Evolutionary conservation across 2,888 invertebrate species (phyloP).

Genomic region (Tanytarsus gracilentus): DNA sequence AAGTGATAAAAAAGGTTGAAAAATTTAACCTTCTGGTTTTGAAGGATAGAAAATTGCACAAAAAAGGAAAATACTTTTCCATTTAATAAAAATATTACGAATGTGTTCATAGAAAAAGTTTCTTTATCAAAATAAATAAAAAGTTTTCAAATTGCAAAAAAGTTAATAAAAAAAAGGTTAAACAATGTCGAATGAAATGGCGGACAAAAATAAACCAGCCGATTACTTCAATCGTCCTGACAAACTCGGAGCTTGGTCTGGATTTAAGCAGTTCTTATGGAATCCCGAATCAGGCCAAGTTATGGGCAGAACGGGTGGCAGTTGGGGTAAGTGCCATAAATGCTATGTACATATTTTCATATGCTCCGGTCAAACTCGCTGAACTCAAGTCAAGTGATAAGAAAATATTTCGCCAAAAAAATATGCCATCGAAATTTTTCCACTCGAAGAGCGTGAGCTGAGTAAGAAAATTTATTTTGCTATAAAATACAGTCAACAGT

Average conservation of each 20-base stretch:
- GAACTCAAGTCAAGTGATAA: no score
- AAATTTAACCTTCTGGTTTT: neutral
- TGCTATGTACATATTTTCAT: neutral
- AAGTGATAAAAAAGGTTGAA: no score
- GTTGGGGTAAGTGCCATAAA: constrained; percentile 75
- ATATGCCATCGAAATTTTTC: no score
- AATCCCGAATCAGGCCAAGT: constrained; percentile 88
- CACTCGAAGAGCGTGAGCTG: neutral
- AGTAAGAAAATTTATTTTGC: no score
- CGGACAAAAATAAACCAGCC: constrained; percentile 61
- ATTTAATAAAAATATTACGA: no score
- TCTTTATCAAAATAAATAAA: no score
- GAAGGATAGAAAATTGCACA: neutral
- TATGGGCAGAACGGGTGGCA: constrained; percentile 81
- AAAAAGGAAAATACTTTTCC: no score
- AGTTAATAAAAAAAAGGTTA: neutral
- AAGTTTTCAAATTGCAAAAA: neutral
- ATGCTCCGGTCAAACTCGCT: no score
- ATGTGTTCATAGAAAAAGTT: no score
- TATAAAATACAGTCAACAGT: neutral
- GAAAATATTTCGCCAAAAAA: no score
- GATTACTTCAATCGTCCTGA: constrained; percentile 73
- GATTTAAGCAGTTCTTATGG: constrained; percentile 77
- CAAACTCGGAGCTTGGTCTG: constrained; percentile 75
- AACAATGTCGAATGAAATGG: constrained; percentile 45